These are phyloP conservation scores for Diogma glabrata DNA, from an alignment of 2,888 invertebrate genomes.

Conservation along the genomic window DNA sequence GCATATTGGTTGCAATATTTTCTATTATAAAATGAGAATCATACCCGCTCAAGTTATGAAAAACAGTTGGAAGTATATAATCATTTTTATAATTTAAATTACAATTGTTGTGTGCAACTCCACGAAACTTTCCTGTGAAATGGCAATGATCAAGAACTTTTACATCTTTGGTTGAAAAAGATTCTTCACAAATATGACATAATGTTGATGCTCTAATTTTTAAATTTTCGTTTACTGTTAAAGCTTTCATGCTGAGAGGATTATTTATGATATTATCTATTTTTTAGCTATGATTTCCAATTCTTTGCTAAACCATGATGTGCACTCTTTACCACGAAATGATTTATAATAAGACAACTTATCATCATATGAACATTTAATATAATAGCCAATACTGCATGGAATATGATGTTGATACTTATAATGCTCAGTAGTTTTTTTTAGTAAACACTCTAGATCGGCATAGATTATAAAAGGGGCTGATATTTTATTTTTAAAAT, in stretches of 20 bases:
- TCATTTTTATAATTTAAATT: not conserved
- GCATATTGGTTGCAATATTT: not conserved
- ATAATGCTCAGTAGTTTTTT: constrained; percentile 4
- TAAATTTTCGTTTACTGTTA: not conserved
- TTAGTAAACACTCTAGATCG: too few species aligned
- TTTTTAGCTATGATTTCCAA: not conserved
- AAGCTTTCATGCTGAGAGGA: not conserved
- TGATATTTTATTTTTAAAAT: too few species aligned
- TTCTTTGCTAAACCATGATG: constrained; percentile 9
- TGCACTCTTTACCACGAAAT: constrained; percentile 11
- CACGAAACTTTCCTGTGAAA: constrained; percentile 15
- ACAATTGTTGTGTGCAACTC: too few species aligned
- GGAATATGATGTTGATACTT: constrained; percentile 17
- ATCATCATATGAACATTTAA: too few species aligned
- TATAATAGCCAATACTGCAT: too few species aligned
- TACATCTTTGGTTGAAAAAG: not conserved
- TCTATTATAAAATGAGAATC: constrained; percentile 12
- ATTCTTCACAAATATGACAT: constrained; percentile 16
- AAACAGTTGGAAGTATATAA: not conserved
- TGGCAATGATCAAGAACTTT: constrained; percentile 18
- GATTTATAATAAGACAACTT: constrained; percentile 14
- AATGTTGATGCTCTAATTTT: constrained; percentile 8
- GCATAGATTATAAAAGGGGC: too few species aligned
- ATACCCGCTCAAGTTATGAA: too few species aligned
- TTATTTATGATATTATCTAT: not conserved